Conservation (phyloP, 2,888 invertebrate genomes). For the Tenthredo mesomela region DNA sequence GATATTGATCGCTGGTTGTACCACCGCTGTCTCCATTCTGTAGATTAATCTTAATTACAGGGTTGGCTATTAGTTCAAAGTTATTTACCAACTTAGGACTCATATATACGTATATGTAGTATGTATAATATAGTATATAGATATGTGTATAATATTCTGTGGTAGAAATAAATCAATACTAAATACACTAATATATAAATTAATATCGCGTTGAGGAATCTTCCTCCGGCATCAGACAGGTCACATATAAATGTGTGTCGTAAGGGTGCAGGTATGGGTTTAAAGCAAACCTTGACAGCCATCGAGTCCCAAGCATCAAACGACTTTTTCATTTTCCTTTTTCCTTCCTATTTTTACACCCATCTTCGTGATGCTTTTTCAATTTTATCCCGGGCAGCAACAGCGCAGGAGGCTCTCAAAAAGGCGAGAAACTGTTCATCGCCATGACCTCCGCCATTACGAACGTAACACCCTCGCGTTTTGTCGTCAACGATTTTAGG, state of each 20-base stretch:
- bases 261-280: not conserved
- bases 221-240: not conserved
- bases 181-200: not conserved
- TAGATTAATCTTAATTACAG: conserved; percentile 32
- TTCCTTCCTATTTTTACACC: not conserved
- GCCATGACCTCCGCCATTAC: not conserved
- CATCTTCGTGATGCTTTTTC: not conserved
- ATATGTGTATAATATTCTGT: not conserved
- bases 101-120: not conserved
- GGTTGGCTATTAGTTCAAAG: not conserved
- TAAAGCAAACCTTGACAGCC: not conserved
- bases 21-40: conserved; percentile 7
- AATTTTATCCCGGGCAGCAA: not conserved
- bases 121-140: no score
- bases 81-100: not conserved
- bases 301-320: not conserved
- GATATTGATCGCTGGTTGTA: not conserved
- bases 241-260: not conserved
- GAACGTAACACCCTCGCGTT: not conserved
- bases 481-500: not conserved
- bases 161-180: not conserved
- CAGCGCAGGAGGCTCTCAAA: not conserved
- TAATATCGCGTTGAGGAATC: not conserved
- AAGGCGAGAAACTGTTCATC: not conserved
- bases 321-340: not conserved